phyloP scores from a whole-genome alignment of 2,888 invertebrate genomes.

The Leptogaster cylindrica region DNA sequence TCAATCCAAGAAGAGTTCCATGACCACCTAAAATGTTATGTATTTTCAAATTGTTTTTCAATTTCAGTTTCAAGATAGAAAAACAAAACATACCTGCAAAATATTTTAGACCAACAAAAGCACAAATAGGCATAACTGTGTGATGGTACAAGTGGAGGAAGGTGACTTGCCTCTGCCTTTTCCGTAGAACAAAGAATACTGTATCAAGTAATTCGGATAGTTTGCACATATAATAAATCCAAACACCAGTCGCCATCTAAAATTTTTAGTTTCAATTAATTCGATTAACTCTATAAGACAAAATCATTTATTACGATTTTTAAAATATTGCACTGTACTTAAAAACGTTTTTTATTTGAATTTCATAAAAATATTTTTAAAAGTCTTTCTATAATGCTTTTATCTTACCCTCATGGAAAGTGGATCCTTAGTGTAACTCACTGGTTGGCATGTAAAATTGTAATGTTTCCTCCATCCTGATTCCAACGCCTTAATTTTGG shows the following conservation, averaged over 20 bases:
- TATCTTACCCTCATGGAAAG: conserved; percentile 65
- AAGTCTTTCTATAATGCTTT: not conserved
- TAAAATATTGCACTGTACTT: no score
- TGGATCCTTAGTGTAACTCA: conserved; percentile 70
- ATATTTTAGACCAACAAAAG: conserved; percentile 75
- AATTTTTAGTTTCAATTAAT: conserved; percentile 26
- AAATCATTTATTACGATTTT: no score
- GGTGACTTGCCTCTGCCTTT: conserved; percentile 80
- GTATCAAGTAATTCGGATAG: conserved; percentile 61
- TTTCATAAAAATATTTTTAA: not conserved
- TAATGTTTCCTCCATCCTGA: conserved; percentile 70
- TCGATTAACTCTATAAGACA: not conserved
- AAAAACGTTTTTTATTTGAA: no score
- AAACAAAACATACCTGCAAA: conserved; percentile 65
- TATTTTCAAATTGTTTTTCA: not conserved
- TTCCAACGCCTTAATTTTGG: conserved; percentile 66
- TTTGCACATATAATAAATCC: conserved; percentile 62
- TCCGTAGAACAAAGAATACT: conserved; percentile 83
- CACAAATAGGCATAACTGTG: conserved; percentile 71
- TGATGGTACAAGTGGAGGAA: conserved; percentile 90
- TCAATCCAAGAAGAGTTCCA: conserved; percentile 82
- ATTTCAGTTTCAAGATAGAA: no score
- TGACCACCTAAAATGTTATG: conserved; percentile 74
- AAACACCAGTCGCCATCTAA: conserved; percentile 62
- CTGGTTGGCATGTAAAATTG: conserved; percentile 73